Evolutionary conservation across 1,140 invertebrate genomes (phyloP).

Genomic region (Ditylenchus dipsaci): DNA sequence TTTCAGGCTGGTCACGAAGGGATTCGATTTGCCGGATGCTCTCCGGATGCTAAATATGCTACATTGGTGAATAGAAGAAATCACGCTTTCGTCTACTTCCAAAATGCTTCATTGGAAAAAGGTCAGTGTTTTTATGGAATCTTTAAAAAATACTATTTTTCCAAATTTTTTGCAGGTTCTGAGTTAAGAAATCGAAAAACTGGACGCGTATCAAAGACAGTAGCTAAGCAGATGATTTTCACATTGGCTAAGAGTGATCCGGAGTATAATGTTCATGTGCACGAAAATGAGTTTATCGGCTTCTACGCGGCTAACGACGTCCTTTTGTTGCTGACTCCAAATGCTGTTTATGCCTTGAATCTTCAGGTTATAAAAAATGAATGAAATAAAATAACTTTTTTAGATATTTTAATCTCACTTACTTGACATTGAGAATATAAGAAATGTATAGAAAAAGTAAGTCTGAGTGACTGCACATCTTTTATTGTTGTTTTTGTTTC

Average conservation of each 20-base stretch:
- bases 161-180: conserved; percentile 5
- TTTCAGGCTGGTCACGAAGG: conserved; percentile 28
- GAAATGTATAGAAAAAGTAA: too few relatives aligned
- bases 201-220: conserved; percentile 4
- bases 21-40: conserved; percentile 25
- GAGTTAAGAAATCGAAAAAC: conserved; percentile 26
- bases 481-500: too few relatives aligned
- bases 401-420: too few relatives aligned
- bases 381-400: not conserved
- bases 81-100: conserved; percentile 29
- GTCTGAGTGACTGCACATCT: too few relatives aligned
- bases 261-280: conserved; percentile 12
- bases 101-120: conserved; percentile 24
- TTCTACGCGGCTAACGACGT: conserved; percentile 15
- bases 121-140: not conserved
- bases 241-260: conserved; percentile 17
- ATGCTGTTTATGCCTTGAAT: conserved; percentile 15
- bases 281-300: conserved; percentile 17
- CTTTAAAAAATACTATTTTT: not conserved
- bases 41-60: conserved; percentile 25
- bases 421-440: too few relatives aligned
- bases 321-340: conserved; percentile 25
- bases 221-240: conserved; percentile 30
- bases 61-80: conserved; percentile 25
- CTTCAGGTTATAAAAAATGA: not conserved